Evolutionary conservation across 2,888 invertebrate genomes (phyloP), one percentile per base, ranked within the genome.

Genomic region (Cynaeus angustus): DNA sequence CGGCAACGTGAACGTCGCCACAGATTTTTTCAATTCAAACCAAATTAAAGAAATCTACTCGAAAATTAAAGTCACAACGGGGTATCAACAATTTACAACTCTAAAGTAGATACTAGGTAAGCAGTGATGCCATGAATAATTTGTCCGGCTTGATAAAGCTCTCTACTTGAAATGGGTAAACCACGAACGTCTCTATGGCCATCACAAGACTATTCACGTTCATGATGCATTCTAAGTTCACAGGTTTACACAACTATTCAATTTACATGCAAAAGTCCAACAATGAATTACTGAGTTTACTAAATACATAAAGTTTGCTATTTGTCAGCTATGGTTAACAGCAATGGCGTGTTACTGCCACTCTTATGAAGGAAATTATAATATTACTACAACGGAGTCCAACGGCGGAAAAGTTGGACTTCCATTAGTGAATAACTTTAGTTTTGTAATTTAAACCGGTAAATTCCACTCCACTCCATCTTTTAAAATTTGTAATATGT

Each of bases 131-230:
- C 45, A 55, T 65, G 65, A 65, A 65, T 65, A 65, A 65, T 65
- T 53, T 65, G 65, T 53, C 65, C 45, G n/a, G n/a, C n/a, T n/a
- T n/a, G n/a, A n/a, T n/a, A n/a, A n/a, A n/a, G n/a, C n/a, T n/a
- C n/a, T n/a, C n/a, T n/a, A 43, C 53, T 30, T 65, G 65, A 65
- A 65, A 45, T 53, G 65, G 65, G 53, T 65, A 65, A 65, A 43
- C 65, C 64, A 14, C 21, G 14, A 26, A 55, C 53, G 53, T 64
- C 53, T 53, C 10, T 53, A 43, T 33, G 62, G 45, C 14, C 53
- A 55, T 65, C 53, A 30, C 41, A 52, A 38, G 52, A 52, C 52
- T 13, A 28, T 52, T 38, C 52, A 41, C 45, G 33, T 45, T 45
- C 53, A 26, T 52, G 65, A 65, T 65, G 65, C 53, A 65, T 28